phyloP scores from a whole-genome alignment of 2,888 invertebrate genomes.

The Apamea epomidion region DNA sequence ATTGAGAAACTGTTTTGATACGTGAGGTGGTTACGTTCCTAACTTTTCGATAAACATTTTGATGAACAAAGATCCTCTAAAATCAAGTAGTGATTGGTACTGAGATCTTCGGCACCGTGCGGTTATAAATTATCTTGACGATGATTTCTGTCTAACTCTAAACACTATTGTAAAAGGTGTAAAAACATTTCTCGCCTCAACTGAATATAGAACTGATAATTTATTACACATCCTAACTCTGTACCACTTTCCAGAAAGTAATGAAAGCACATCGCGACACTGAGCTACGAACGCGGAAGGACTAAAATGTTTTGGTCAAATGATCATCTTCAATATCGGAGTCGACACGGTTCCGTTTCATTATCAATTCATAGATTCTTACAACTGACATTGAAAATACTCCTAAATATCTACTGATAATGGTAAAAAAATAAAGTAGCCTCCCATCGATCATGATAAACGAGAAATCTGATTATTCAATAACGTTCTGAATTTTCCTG shows the following conservation, averaged over 20 bases:
- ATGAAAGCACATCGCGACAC: slow-evolving; percentile 34
- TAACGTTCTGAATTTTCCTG: slow-evolving; percentile 6
- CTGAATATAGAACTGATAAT: slow-evolving; percentile 27
- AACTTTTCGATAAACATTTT: slow-evolving; percentile 42
- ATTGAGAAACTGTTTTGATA: slow-evolving; percentile 69
- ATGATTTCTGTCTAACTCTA: neutral
- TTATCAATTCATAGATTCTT: slow-evolving; percentile 30
- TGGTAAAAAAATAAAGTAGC: slow-evolving; percentile 12
- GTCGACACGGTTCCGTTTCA: slow-evolving; percentile 10
- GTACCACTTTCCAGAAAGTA: slow-evolving; percentile 21
- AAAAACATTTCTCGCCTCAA: neutral
- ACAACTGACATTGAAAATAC: slow-evolving; percentile 35
- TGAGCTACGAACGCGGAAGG: slow-evolving; percentile 38
- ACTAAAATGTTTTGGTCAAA: slow-evolving; percentile 13
- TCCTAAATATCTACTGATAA: slow-evolving; percentile 29
- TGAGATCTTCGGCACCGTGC: neutral
- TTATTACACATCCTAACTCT: slow-evolving; percentile 27
- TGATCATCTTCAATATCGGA: slow-evolving; percentile 8
- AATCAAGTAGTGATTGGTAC: neutral
- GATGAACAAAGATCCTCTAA: slow-evolving; percentile 5
- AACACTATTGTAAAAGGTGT: slow-evolving; percentile 3
- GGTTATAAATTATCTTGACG: neutral
- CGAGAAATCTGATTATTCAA: slow-evolving; percentile 23
- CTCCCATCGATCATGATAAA: slow-evolving; percentile 50
- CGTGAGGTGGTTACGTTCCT: slow-evolving; percentile 61